Conservation (phyloP, 2,888 invertebrate species). For the Zonitis immaculata region DNA sequence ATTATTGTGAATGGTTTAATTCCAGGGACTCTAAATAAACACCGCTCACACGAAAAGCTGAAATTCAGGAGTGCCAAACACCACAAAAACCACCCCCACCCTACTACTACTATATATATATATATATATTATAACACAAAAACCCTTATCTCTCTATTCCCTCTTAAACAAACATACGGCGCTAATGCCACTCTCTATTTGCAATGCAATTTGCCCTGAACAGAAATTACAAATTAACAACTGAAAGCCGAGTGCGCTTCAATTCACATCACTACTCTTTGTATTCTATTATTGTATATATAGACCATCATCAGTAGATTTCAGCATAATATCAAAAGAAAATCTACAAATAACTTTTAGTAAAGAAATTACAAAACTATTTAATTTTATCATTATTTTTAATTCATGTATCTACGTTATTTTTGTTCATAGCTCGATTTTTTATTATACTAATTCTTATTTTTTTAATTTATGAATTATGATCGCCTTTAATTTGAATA, state of each 20-base stretch:
- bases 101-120: no score
- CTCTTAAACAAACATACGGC: slow-evolving; percentile 44
- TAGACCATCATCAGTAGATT: slow-evolving; percentile 1
- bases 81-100: slow-evolving; percentile 20
- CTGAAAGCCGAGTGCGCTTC: slow-evolving; percentile 41
- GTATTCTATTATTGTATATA: no score
- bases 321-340: no score
- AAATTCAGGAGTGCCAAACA: slow-evolving; percentile 20
- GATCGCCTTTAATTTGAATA: slow-evolving; percentile 8
- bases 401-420: no score
- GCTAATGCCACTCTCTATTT: slow-evolving; percentile 40
- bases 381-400: no score
- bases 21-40: slow-evolving; percentile 47
- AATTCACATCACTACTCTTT: slow-evolving; percentile 35
- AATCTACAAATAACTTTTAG: no score
- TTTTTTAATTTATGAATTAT: neutral
- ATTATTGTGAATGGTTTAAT: slow-evolving; percentile 47
- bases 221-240: slow-evolving; percentile 46
- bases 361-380: no score
- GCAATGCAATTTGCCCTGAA: slow-evolving; percentile 41
- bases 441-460: neutral
- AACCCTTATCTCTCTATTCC: slow-evolving; percentile 11
- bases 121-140: no score
- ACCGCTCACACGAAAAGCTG: slow-evolving; percentile 30
- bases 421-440: no score